These are phyloP conservation scores for Syrista parreyssii DNA, from an alignment of 2,888 invertebrate genomes.

Conservation along the genomic window DNA sequence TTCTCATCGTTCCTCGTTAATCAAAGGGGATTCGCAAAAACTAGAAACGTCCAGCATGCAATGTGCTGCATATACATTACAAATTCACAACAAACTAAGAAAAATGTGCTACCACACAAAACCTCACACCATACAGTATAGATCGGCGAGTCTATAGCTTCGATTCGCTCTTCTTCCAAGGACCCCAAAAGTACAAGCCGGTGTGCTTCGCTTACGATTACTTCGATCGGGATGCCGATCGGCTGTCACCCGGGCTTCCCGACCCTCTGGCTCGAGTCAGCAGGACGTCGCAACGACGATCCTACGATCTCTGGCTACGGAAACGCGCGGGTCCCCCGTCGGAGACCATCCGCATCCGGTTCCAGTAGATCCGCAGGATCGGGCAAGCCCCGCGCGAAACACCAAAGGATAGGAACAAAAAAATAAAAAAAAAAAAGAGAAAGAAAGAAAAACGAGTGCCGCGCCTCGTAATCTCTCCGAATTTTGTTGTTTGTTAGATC, in stretches of 20 bases:
- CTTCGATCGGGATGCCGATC: background rate
- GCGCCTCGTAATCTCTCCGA: constrained; percentile 29
- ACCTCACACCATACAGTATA: constrained; percentile 25
- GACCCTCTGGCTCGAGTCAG: background rate
- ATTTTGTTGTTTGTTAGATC: constrained; percentile 45
- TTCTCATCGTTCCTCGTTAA: background rate
- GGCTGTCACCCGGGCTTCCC: constrained; percentile 10
- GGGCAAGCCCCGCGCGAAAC: constrained; percentile 16
- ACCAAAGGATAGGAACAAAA: constrained; percentile 27
- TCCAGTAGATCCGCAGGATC: background rate
- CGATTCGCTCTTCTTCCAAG: background rate
- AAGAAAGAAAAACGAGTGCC: constrained; percentile 18
- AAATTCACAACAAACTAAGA: constrained; percentile 54
- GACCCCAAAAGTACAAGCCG: background rate
- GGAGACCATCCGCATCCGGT: background rate
- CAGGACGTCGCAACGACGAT: too few species aligned
- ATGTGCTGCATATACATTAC: constrained; percentile 53
- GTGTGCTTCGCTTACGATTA: background rate
- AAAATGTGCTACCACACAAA: constrained; percentile 55
- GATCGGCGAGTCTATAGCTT: background rate
- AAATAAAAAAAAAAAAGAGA: constrained; percentile 24
- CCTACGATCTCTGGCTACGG: too few species aligned
- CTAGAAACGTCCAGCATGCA: constrained; percentile 43
- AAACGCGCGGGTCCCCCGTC: too few species aligned
- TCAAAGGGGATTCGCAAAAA: background rate